Base-by-base conservation (phyloP, 2,113 vertebrate species). In the Antechinus stuartii region DNA sequence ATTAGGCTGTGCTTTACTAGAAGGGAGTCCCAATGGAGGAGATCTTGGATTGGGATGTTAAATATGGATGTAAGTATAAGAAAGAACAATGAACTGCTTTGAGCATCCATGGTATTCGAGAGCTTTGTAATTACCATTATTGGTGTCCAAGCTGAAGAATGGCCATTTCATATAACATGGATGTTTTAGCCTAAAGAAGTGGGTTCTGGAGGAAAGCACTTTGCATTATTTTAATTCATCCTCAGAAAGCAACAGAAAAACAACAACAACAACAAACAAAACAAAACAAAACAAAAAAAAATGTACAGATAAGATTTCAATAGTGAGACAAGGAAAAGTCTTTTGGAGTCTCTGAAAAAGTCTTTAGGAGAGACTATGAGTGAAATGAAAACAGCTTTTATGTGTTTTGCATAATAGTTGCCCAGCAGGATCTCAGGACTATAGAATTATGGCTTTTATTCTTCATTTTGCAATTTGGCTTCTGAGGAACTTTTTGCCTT, bases 301-400 rank as follows among this genome's bases (percentile, higher is more conserved):
- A 95, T 52, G 92, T 95, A 97, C 97, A 97, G 95, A 96, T 92
- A 89, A 96, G 94, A 97, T 96, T 97, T 95, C 92, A 96, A 95
- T 97, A 96, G 96, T 92, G 95, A 91, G 92, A 95, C 55, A 91
- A 49, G 91, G 91, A 95, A 97, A 97, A 96, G 47, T 47, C 47
- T 42, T 42, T 42, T 42, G 42, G 68, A 97, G 54, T 96, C 95
- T 92, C 96, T 91, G 92, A 24, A 95, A 96, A 96, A 95, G 53
- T 84, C 92, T 96, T 95, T 95, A 96, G 61, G 16, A 97, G 89
- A 96, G 94, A 93, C 61, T 94, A 53, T 90, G 95, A 97, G 92
- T 61, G 61, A 90, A 92, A 91, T 92, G 52, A 92, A 96, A 95
- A 97, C 90, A 52, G 90, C 93, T 95, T 96, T 95, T 96, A 91